A percentile compares a stretch with the other conserved stretches of the same genome.
phyloP scores from a whole-genome alignment of 2,888 invertebrate species.

The Choreutis nemorana region DNA sequence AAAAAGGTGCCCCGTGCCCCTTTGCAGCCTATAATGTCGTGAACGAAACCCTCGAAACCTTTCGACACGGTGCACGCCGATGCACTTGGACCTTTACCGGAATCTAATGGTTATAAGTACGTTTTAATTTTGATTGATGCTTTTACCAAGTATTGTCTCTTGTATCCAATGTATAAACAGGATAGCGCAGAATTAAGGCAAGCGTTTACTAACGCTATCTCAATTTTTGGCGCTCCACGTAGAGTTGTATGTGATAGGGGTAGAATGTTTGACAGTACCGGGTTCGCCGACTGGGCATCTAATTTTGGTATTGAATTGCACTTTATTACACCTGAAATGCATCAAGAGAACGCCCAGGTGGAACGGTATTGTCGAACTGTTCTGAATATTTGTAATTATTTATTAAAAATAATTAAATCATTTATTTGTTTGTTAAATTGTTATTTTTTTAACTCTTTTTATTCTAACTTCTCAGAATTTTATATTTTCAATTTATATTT shows the following conservation, averaged over 20 bases:
- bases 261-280: conserved; percentile 14
- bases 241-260: conserved; percentile 13
- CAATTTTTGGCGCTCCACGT: conserved; percentile 13
- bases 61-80: conserved; percentile 11
- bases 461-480: too few relatives aligned
- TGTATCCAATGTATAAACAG: conserved; percentile 14
- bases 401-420: too few relatives aligned
- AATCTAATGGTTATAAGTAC: conserved; percentile 9
- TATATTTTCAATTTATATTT: too few relatives aligned
- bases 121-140: conserved; percentile 14
- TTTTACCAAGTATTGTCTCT: conserved; percentile 14
- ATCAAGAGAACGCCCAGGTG: conserved; percentile 11
- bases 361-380: conserved; percentile 12
- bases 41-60: conserved; percentile 8
- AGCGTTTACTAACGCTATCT: conserved; percentile 7
- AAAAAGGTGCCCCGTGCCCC: conserved; percentile 7
- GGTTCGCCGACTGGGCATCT: too few relatives aligned
- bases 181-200: conserved; percentile 13
- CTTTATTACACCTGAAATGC: conserved; percentile 16
- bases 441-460: too few relatives aligned
- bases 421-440: too few relatives aligned
- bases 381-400: too few relatives aligned
- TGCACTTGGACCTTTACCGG: conserved; percentile 11
- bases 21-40: conserved; percentile 8
- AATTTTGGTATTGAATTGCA: conserved; percentile 12